These are phyloP conservation scores for Eurytoma californica DNA, from an alignment of 2,888 invertebrate species.

Conservation along the genomic window DNA sequence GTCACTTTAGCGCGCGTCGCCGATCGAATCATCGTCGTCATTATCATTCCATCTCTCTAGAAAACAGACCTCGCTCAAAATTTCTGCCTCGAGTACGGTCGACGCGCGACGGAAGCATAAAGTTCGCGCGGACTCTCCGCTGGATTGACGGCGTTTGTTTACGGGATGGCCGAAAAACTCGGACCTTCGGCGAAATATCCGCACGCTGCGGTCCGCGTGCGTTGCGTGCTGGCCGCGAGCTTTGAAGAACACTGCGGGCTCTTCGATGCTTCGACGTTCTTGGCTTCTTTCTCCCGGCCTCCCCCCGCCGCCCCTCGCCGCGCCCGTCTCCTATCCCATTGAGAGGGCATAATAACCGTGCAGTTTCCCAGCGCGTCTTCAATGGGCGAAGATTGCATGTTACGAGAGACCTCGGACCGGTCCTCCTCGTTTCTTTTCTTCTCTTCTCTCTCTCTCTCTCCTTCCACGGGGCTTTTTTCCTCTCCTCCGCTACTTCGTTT, in stretches of 20 bases:
- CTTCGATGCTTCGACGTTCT: constrained; percentile 28
- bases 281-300: constrained; percentile 23
- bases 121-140: too few species aligned
- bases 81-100: too few species aligned
- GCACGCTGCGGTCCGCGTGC: too few species aligned
- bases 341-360: constrained; percentile 72
- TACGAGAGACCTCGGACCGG: constrained; percentile 70
- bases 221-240: too few species aligned
- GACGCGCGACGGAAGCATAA: too few species aligned
- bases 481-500: constrained; percentile 15
- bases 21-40: too few species aligned
- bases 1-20: too few species aligned
- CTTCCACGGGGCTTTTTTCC: constrained; percentile 31
- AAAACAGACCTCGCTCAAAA: too few species aligned
- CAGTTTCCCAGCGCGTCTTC: constrained; percentile 74
- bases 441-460: constrained; percentile 59
- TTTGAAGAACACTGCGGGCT: constrained; percentile 20
- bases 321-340: constrained; percentile 68
- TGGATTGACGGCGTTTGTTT: too few species aligned
- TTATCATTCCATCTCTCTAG: too few species aligned
- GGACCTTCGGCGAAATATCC: too few species aligned
- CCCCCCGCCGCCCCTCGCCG: constrained; percentile 19
- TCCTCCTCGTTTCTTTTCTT: constrained; percentile 59
- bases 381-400: constrained; percentile 75
- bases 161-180: too few species aligned